These are phyloP conservation scores for Plagodis pulveraria DNA, from an alignment of 2,888 invertebrate species.

Conservation along the genomic window DNA sequence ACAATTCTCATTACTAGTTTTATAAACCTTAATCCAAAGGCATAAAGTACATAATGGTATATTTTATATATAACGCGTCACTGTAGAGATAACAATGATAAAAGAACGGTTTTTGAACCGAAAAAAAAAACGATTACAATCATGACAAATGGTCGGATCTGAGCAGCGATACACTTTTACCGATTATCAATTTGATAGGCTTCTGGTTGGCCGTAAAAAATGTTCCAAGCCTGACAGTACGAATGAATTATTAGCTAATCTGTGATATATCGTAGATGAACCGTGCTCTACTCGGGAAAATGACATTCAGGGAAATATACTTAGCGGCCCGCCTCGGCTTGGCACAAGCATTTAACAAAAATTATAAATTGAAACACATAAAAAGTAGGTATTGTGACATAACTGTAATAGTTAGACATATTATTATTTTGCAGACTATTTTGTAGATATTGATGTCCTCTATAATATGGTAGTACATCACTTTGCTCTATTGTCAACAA, in stretches of 20 bases:
- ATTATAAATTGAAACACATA: no score
- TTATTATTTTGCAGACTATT: no score
- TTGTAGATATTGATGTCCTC: no score
- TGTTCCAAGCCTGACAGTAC: constrained; percentile 40
- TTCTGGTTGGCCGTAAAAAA: constrained; percentile 37
- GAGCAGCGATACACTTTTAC: constrained; percentile 68
- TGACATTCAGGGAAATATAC: no score
- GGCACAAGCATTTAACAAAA: no score
- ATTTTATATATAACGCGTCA: constrained; percentile 1
- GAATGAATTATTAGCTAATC: neutral
- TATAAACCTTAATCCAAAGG: constrained; percentile 18
- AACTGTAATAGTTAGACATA: no score
- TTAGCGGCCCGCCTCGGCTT: no score
- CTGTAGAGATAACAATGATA: constrained; percentile 38
- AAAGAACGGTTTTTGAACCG: constrained; percentile 41
- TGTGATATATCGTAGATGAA: neutral
- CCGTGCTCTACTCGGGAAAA: constrained; percentile 16
- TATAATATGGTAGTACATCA: no score
- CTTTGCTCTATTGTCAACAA: no score
- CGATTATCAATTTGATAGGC: constrained; percentile 60
- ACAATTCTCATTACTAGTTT: neutral
- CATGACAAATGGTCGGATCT: constrained; percentile 46
- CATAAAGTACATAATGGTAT: constrained; percentile 25
- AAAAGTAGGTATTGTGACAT: no score
- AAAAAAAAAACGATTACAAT: constrained; percentile 53